These are phyloP conservation scores for Amphiprion percula DNA, from an alignment of 2,113 vertebrate species.

Conservation along the genomic window DNA sequence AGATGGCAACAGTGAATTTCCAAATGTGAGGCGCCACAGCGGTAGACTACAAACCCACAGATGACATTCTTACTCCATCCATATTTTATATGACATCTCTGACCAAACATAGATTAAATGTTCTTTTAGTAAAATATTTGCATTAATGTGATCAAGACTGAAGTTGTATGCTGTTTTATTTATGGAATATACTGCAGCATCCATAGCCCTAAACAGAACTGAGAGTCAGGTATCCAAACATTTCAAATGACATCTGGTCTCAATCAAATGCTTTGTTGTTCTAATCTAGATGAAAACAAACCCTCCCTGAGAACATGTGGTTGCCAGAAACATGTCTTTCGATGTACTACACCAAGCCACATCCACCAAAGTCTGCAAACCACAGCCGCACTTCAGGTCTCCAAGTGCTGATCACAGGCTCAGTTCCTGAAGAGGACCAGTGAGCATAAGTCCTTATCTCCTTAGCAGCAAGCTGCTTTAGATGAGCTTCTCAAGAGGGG, in stretches of 20 bases:
- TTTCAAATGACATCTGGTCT: not conserved
- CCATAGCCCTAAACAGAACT: too few species aligned
- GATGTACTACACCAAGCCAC: constrained; percentile 6
- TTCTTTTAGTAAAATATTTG: too few species aligned
- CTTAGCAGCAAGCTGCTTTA: constrained; percentile 68
- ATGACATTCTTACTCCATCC: too few species aligned
- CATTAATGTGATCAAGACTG: too few species aligned
- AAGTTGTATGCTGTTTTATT: too few species aligned
- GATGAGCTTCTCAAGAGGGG: constrained; percentile 45
- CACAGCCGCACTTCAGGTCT: constrained; percentile 38
- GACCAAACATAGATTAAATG: too few species aligned
- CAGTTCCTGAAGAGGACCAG: constrained; percentile 39
- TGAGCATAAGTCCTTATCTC: constrained; percentile 65
- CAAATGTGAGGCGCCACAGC: too few species aligned
- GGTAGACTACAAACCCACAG: too few species aligned
- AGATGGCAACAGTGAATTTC: too few species aligned
- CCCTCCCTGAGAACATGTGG: not conserved
- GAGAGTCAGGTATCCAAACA: not conserved
- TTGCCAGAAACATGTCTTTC: constrained; percentile 12
- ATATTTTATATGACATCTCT: too few species aligned
- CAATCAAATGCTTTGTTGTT: not conserved
- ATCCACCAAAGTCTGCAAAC: constrained; percentile 7
- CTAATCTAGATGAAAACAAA: not conserved
- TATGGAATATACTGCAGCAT: too few species aligned
- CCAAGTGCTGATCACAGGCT: constrained; percentile 60